Base-by-base conservation (phyloP, 2,888 invertebrate species). In the Sicus ferrugineus region DNA sequence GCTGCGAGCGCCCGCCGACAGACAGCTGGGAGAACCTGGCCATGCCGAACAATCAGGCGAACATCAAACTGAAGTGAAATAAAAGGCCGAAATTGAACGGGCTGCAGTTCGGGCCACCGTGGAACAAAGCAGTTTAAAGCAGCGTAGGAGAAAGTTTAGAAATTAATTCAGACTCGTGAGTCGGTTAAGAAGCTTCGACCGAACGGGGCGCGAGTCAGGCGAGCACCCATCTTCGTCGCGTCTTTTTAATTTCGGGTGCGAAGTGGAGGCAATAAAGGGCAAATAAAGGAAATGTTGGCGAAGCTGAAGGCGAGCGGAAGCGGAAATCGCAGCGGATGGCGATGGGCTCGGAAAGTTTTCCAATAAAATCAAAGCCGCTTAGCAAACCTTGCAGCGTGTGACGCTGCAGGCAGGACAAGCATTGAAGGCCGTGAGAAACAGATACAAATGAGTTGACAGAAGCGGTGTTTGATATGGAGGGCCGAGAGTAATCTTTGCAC, bases 131-230 rank as follows among this genome's bases (percentile, higher is more conserved):
- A 52, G 52, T 50, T 50, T 64, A 48, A 62, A 30, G 48, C 63
- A n/a, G 48, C 63, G 19, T 34, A 21, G 14, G 34, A 31, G 48
- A 69, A 70, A 66, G 62, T 67, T 70, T 66, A 56, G 54, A 67
- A 70, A 67, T 67, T 70, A 66, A 67, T 73, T 73, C 73, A 61
- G 69, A 72, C 70, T 69, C 73, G 69, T 69, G 50, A 70, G 67
- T 64, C 68, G 68, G 48, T 71, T 73, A 72, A 72, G 68, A 69
- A 56, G 66, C 58, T 11, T 21, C 50, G 26, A 21, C 4, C 26
- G 23, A 23, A 16, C 16, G 14, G 6, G 26, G n/a, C 9, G 62
- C 26, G 26, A 26, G 7, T 30, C 62, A 28, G 48, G 26, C 59
- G 19, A 59, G 34, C 30, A 30, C 1, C 31, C 31, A 59, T 5